phyloP scores from a whole-genome alignment of 1,140 invertebrate genomes.

The Ceratitis capitata region DNA sequence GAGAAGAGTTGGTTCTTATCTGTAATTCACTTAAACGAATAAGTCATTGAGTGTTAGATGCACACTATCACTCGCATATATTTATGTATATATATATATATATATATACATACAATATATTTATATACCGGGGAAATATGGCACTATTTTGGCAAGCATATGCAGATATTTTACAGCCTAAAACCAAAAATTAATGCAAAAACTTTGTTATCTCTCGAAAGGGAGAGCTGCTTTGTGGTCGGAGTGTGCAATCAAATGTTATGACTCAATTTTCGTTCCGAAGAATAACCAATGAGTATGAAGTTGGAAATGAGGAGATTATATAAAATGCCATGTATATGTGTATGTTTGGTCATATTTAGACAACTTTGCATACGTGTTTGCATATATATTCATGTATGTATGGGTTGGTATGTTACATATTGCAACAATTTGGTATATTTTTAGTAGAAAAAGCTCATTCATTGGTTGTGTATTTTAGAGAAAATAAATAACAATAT shows the following conservation, averaged over 20 bases:
- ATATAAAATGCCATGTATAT: too few relatives aligned
- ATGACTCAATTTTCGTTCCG: neutral
- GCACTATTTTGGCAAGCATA: too few relatives aligned
- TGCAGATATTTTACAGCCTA: neutral
- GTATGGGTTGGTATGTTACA: too few relatives aligned
- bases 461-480: too few relatives aligned
- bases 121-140: too few relatives aligned
- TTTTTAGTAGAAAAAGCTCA: too few relatives aligned
- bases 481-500: too few relatives aligned
- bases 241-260: neutral
- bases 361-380: neutral
- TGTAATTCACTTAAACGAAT: constrained; percentile 27
- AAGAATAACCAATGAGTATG: neutral
- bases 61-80: neutral
- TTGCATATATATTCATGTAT: neutral
- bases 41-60: constrained; percentile 20
- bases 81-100: neutral
- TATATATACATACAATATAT: neutral
- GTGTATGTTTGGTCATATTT: neutral
- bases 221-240: neutral
- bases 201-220: neutral
- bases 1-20: constrained; percentile 4
- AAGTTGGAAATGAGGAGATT: too few relatives aligned
- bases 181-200: constrained; percentile 30
- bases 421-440: too few relatives aligned